A percentile compares a stretch with the other conserved stretches of the same genome.
Conservation (phyloP, 2,888 invertebrate species). For the Drosophila formosana region DNA sequence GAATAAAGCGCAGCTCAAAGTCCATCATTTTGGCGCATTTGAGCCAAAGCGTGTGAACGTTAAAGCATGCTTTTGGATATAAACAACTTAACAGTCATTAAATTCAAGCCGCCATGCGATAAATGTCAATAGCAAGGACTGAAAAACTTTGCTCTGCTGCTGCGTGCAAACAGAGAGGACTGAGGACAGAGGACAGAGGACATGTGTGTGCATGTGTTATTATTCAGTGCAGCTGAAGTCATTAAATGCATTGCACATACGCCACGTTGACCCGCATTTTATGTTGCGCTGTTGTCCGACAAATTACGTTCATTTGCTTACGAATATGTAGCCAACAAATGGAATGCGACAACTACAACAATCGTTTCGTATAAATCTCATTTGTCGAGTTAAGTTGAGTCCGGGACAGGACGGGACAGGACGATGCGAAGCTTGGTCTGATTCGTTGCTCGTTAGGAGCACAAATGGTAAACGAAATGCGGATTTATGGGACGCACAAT, state of each 20-base stretch:
- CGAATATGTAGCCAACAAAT: slow-evolving; percentile 51
- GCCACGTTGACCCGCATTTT: slow-evolving; percentile 43
- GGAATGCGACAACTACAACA: slow-evolving; percentile 52
- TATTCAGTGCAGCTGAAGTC: slow-evolving; percentile 52
- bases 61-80: slow-evolving; percentile 9
- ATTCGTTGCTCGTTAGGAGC: slow-evolving; percentile 37
- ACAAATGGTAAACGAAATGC: slow-evolving; percentile 52
- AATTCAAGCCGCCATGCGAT: slow-evolving; percentile 64
- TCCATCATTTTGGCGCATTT: neutral
- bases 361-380: slow-evolving; percentile 64
- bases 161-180: neutral
- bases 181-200: neutral
- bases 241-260: slow-evolving; percentile 67
- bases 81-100: slow-evolving; percentile 64
- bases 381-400: slow-evolving; percentile 31
- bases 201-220: slow-evolving; percentile 10
- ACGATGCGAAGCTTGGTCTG: neutral
- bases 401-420: neutral
- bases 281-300: slow-evolving; percentile 34
- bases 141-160: slow-evolving; percentile 17
- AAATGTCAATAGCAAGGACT: slow-evolving; percentile 68
- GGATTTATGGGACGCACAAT: slow-evolving; percentile 76
- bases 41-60: neutral
- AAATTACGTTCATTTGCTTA: slow-evolving; percentile 67
- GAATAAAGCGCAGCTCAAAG: neutral